These are phyloP conservation scores for Loxodonta africana DNA, from an alignment of 2,113 vertebrate genomes.

Conservation along the genomic window DNA sequence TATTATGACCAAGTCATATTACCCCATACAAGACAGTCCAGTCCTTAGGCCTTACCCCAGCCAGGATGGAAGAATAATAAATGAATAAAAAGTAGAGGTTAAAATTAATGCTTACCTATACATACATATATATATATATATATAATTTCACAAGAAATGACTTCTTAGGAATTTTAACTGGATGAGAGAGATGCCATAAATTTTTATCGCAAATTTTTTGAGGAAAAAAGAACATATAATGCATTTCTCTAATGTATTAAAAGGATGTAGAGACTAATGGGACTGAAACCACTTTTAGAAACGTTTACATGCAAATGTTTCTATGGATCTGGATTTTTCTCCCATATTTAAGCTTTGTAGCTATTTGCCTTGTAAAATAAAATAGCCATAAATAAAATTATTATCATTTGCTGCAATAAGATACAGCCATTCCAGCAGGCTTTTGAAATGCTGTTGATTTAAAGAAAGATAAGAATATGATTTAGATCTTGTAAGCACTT, in stretches of 20 bases:
- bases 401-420: conserved; percentile 31
- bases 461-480: conserved; percentile 64
- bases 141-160: background rate
- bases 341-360: conserved; percentile 18
- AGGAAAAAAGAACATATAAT: background rate
- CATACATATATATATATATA: no score
- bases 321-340: background rate
- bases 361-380: conserved; percentile 59
- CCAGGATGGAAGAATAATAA: background rate
- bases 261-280: background rate
- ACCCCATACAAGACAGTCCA: accelerated
- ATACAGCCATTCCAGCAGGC: conserved; percentile 16
- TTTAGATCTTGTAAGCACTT: conserved; percentile 60
- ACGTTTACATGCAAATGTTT: conserved; percentile 8
- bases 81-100: background rate
- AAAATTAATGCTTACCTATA: background rate
- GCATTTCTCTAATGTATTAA: conserved; percentile 10
- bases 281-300: background rate
- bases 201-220: background rate
- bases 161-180: background rate
- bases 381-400: conserved; percentile 15
- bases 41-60: background rate
- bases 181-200: conserved; percentile 15
- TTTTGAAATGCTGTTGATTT: conserved; percentile 63
- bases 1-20: no score